Evolutionary conservation across 2,888 invertebrate species (phyloP).

Genomic region (Netelia inedita): DNA sequence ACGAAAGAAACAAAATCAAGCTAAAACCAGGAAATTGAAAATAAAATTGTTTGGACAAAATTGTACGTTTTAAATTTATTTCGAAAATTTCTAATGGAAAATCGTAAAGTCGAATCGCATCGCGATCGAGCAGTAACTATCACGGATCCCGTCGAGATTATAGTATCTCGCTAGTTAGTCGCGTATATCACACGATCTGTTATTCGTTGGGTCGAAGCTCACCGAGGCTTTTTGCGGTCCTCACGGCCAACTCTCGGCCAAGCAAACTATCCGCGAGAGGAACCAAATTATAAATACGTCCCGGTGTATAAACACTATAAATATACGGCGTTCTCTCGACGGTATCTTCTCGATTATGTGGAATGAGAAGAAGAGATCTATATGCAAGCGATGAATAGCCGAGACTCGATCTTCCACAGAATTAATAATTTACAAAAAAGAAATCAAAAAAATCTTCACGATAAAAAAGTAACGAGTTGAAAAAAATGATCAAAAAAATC

Average conservation of each 20-base stretch:
- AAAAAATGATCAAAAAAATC: background rate
- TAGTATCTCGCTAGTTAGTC: background rate
- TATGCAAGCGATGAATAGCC: background rate
- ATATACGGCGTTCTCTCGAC: conserved; percentile 73
- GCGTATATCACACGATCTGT: background rate
- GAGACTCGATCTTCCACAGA: background rate
- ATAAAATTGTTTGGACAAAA: background rate
- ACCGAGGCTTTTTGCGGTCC: conserved; percentile 35
- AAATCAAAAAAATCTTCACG: background rate
- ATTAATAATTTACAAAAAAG: background rate
- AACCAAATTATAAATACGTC: conserved; percentile 80
- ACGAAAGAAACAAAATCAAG: background rate
- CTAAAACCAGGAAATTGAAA: background rate
- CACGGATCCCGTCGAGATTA: background rate
- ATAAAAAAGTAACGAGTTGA: background rate
- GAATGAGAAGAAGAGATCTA: conserved; percentile 2
- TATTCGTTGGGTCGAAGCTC: conserved; percentile 16
- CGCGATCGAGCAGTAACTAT: background rate
- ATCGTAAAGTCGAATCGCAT: background rate
- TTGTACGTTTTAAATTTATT: background rate
- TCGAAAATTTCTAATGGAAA: background rate
- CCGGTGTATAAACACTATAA: conserved; percentile 79
- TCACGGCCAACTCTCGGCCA: conserved; percentile 52
- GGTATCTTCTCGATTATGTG: conserved; percentile 45
- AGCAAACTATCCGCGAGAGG: conserved; percentile 70